A percentile compares a stretch with the other conserved stretches of the same genome.
These are phyloP conservation scores for Bettongia penicillata DNA, from an alignment of 2,113 vertebrate species.

Conservation along the genomic window DNA sequence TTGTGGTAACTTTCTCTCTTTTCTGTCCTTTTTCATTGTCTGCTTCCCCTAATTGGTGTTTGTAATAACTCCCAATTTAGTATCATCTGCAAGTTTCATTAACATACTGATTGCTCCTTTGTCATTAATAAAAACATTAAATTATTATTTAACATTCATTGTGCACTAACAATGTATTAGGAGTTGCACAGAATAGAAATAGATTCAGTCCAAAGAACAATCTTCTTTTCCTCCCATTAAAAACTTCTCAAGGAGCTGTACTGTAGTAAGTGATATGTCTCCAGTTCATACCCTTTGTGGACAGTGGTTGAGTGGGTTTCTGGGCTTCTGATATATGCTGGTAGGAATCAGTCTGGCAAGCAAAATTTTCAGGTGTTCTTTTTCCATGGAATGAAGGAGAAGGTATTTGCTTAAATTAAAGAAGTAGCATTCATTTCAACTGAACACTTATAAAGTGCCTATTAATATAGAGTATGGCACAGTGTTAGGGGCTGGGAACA, in stretches of 20 bases:
- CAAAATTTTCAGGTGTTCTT: not conserved
- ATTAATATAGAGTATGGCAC: not conserved
- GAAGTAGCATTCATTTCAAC: not conserved
- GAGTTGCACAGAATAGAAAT: conserved; percentile 9
- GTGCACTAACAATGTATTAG: conserved; percentile 11
- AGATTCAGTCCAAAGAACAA: not conserved
- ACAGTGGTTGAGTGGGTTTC: not conserved
- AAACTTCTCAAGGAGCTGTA: conserved; percentile 7
- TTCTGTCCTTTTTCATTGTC: conserved; percentile 20
- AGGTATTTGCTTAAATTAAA: not conserved
- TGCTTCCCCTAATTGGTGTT: conserved; percentile 22
- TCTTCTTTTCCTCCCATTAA: not conserved
- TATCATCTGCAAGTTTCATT: conserved; percentile 45
- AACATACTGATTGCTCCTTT: conserved; percentile 48
- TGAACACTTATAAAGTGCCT: not conserved
- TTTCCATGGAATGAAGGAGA: not conserved
- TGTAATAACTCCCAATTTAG: conserved; percentile 32
- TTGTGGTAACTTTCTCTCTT: conserved; percentile 28
- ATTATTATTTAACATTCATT: conserved; percentile 42
- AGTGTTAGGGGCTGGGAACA: not conserved
- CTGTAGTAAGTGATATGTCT: not conserved
- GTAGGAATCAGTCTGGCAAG: not conserved
- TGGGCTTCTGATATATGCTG: not conserved
- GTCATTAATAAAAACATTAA: conserved; percentile 56
- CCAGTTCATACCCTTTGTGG: not conserved